Evolutionary conservation across 2,797 vertebrate species (phyloP), one percentile per base, ranked within the genome.

Genomic region (Phoebastria nigripes): DNA sequence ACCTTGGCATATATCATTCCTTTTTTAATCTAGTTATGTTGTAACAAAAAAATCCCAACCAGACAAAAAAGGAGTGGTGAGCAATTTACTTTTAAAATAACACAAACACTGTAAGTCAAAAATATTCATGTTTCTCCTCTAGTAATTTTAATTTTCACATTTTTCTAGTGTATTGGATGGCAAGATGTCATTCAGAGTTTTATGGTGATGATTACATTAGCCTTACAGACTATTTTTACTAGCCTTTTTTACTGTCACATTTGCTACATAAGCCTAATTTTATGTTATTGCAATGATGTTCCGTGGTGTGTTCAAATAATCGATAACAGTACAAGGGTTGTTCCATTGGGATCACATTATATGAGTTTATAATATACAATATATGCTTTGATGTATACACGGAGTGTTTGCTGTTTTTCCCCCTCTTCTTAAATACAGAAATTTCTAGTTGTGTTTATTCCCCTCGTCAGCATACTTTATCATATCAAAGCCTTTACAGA

Each of bases 391-490:
- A 97, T 93, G 77, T 97, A 97, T 97, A 97, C 92, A 95, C 92
- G 72, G 95, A 96, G 85, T 96, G 90, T 92, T 97, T 97, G 96
- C 97, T 95, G 89, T 15, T 97, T 96, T 89, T 55, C 72, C 82
- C 85, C 55, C 77, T 76, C 85, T 97, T 97, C 98, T 98, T 98
- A 98, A 98, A 98, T 98, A 97, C 96, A 97, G 97, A 98, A 98
- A 97, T 98, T 98, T 98, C 97, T 96, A 93, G 97, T 98, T 98
- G 96, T 98, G 98, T 98, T 98, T 98, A 98, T 98, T 99, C 98
- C 99, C 98, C 98, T 99, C 98, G 98, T 99, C 99, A 99, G 99
- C 99, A 99, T 98, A 98, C 98, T 99, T 99, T 99, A 99, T 99
- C 99, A 99, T 98, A 98, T 99, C 99, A 98, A 99, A 99, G 99